Conservation (phyloP, 2,888 invertebrate species). For the Galerucella pusilla region DNA sequence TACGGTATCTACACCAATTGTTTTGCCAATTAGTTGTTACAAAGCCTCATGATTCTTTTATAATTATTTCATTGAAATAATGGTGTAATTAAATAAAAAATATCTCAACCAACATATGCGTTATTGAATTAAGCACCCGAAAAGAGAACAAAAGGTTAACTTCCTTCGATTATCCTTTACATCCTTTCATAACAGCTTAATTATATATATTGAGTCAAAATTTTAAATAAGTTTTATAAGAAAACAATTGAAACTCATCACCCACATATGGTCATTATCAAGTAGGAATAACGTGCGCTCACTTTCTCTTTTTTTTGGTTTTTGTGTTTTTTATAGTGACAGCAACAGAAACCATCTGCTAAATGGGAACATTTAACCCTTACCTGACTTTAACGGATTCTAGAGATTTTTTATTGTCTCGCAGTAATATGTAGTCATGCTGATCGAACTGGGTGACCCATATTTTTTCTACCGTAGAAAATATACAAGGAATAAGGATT, state of each 20-base stretch:
- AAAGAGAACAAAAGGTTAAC: slow-evolving; percentile 44
- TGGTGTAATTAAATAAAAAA: slow-evolving; percentile 35
- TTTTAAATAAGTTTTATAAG: slow-evolving; percentile 56
- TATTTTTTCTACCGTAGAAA: slow-evolving; percentile 21
- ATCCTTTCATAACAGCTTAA: slow-evolving; percentile 54
- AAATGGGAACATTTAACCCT: slow-evolving; percentile 45
- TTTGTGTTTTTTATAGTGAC: slow-evolving; percentile 44
- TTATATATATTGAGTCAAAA: slow-evolving; percentile 57
- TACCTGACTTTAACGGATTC: slow-evolving; percentile 48
- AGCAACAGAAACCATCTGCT: slow-evolving; percentile 47
- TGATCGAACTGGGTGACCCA: slow-evolving; percentile 32
- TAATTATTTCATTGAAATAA: slow-evolving; percentile 29
- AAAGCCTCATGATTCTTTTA: slow-evolving; percentile 1
- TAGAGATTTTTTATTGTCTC: slow-evolving; percentile 43
- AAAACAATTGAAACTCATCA: slow-evolving; percentile 58
- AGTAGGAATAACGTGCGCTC: slow-evolving; percentile 43
- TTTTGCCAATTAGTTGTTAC: too few relatives aligned
- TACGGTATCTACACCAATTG: too few relatives aligned
- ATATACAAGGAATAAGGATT: background rate
- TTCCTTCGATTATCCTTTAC: slow-evolving; percentile 47
- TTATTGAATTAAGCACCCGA: slow-evolving; percentile 41
- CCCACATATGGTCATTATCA: slow-evolving; percentile 55
- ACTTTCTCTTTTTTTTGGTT: slow-evolving; percentile 54
- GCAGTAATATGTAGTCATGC: slow-evolving; percentile 28
- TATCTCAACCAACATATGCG: slow-evolving; percentile 40